phyloP scores from a whole-genome alignment of 2,888 invertebrate genomes.

The Scrobipalpa costella region DNA sequence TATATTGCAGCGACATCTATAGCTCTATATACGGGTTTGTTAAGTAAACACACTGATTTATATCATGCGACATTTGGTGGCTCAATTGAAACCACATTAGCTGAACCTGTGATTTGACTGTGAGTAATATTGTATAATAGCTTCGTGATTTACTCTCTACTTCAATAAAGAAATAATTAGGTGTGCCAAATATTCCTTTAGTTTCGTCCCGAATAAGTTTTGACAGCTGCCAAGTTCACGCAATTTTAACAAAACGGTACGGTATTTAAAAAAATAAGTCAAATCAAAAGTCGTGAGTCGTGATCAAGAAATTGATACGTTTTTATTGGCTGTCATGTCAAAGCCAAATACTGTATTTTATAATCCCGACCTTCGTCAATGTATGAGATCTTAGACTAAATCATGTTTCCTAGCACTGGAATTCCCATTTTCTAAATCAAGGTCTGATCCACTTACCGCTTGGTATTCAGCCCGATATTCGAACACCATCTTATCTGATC shows the following conservation, averaged over 20 bases:
- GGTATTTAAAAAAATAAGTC: too few species aligned
- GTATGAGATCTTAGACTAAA: not conserved
- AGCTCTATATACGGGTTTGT: not conserved
- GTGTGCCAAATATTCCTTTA: too few species aligned
- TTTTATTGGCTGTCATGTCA: too few species aligned
- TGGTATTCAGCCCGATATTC: conserved; percentile 10
- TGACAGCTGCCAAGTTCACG: too few species aligned
- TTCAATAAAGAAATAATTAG: not conserved
- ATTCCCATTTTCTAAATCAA: not conserved
- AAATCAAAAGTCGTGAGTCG: too few species aligned
- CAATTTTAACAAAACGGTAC: too few species aligned
- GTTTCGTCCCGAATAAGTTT: too few species aligned
- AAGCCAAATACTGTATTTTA: too few species aligned
- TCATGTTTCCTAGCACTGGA: not conserved
- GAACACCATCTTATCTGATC: conserved; percentile 19
- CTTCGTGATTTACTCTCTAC: not conserved
- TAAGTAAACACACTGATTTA: conserved; percentile 26
- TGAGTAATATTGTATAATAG: not conserved
- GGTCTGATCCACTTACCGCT: conserved; percentile 10
- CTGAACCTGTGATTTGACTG: not conserved
- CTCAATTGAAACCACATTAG: conserved; percentile 24
- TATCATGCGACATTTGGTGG: conserved; percentile 22
- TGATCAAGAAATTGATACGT: too few species aligned
- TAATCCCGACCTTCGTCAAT: too few species aligned
- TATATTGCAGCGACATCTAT: conserved; percentile 22